These are phyloP conservation scores for Gallinago solitaria DNA, from an alignment of 2,797 vertebrate species.

Conservation along the genomic window DNA sequence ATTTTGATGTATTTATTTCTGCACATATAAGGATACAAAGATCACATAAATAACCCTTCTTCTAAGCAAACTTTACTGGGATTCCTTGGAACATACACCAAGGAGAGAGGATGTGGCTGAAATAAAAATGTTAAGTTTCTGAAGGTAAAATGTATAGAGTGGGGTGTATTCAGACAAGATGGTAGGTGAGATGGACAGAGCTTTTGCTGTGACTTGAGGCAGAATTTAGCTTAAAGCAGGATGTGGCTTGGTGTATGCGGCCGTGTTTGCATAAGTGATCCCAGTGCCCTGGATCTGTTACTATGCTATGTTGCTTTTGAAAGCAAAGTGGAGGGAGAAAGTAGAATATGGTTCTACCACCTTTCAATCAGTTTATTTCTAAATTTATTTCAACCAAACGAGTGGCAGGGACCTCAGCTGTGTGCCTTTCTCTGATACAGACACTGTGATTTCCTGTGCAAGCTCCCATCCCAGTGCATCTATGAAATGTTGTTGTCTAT, in stretches of 20 bases:
- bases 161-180: neutral
- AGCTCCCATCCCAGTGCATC: neutral
- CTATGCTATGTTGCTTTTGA: neutral
- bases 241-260: neutral
- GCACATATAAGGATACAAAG: neutral
- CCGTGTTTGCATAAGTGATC: neutral
- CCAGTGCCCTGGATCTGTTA: neutral
- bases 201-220: neutral
- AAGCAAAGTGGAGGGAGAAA: neutral
- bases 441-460: neutral
- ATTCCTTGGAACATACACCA: neutral
- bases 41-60: neutral
- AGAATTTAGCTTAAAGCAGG: neutral
- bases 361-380: neutral
- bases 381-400: neutral
- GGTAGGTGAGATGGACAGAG: neutral
- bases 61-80: neutral
- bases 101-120: neutral
- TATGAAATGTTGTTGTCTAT: rapidly evolving
- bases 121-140: neutral
- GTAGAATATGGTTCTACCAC: neutral
- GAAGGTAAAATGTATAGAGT: neutral
- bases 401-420: neutral
- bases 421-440: neutral
- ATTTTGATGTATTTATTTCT: neutral